Conservation (phyloP, 2,113 vertebrate genomes). For the Passer domesticus region DNA sequence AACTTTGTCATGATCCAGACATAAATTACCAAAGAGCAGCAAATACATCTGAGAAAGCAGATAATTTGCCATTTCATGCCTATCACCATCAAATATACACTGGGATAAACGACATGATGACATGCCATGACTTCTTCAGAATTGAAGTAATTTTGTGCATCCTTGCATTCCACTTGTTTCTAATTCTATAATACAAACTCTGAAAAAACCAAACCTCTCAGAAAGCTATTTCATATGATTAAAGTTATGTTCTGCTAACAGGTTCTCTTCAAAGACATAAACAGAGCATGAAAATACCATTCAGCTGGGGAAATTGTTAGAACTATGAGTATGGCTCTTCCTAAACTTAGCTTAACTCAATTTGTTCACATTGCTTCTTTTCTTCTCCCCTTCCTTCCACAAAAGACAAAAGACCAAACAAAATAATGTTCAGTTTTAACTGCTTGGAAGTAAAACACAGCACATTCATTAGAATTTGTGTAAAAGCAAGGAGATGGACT, state of each 20-base stretch:
- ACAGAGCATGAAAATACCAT: not conserved
- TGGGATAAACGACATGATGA: not conserved
- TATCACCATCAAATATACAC: not conserved
- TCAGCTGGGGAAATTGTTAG: not conserved
- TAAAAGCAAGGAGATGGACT: not conserved
- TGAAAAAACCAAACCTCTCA: not conserved
- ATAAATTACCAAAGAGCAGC: not conserved
- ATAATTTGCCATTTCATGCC: not conserved
- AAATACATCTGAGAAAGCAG: not conserved
- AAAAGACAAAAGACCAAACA: conserved; percentile 1
- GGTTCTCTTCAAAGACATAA: not conserved
- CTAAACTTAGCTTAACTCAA: not conserved
- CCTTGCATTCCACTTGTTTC: not conserved
- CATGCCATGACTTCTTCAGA: not conserved
- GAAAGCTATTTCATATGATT: not conserved
- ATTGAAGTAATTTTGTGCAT: not conserved
- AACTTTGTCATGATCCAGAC: not conserved
- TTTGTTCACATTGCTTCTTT: not conserved
- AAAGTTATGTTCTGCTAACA: not conserved
- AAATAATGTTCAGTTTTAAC: not conserved
- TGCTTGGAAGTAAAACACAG: not conserved
- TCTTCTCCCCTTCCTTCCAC: not conserved
- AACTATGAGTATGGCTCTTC: not conserved
- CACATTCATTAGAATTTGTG: not conserved
- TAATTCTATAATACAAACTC: not conserved